These are phyloP conservation scores for Caenorhabditis remanei DNA, from an alignment of 1,140 invertebrate species.

Conservation along the genomic window DNA sequence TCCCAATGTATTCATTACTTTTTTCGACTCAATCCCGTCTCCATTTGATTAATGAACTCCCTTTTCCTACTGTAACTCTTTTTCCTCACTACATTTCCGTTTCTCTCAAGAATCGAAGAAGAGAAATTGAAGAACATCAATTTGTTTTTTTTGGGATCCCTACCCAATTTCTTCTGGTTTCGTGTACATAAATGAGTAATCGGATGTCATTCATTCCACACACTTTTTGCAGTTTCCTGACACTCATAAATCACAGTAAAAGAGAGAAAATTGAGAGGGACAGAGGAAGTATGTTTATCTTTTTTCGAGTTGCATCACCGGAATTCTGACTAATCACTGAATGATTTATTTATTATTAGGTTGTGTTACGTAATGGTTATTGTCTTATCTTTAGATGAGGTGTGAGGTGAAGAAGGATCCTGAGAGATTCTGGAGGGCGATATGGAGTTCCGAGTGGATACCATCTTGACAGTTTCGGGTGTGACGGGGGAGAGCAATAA, in stretches of 20 bases:
- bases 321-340: neutral
- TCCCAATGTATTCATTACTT: slow-evolving; percentile 27
- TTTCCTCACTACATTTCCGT: neutral
- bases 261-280: too few relatives aligned
- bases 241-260: slow-evolving; percentile 25
- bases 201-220: slow-evolving; percentile 40
- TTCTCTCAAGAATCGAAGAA: neutral
- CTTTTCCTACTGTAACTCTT: slow-evolving; percentile 17
- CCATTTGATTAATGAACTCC: slow-evolving; percentile 42
- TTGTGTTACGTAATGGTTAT: neutral
- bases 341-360: too few relatives aligned
- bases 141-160: neutral
- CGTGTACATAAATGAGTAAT: slow-evolving; percentile 19
- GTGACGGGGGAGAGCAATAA: too few relatives aligned
- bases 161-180: neutral
- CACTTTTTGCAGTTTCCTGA: neutral
- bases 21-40: neutral
- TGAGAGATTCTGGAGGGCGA: too few relatives aligned
- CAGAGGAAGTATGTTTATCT: neutral
- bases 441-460: too few relatives aligned
- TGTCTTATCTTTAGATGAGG: too few relatives aligned
- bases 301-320: neutral
- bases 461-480: too few relatives aligned
- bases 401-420: too few relatives aligned
- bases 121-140: slow-evolving; percentile 41